Evolutionary conservation across 2,797 vertebrate genomes (phyloP).

Genomic region (Neoniphon sammara): DNA sequence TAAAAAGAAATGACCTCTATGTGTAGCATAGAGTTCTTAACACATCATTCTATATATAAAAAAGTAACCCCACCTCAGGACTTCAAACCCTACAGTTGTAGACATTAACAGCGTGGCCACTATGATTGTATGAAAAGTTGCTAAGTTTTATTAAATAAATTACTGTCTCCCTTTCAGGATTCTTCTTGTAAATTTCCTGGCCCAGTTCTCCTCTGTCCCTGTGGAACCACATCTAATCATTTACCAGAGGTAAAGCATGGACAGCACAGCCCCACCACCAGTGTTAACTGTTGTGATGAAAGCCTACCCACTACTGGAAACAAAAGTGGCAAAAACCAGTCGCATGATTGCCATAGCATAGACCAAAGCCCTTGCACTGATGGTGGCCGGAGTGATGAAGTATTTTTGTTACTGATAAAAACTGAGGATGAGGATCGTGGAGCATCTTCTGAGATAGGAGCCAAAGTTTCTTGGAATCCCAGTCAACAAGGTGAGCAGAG

Average conservation of each 20-base stretch:
- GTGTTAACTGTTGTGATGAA: neutral
- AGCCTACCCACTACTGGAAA: neutral
- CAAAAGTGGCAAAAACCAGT: neutral
- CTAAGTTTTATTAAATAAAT: no score
- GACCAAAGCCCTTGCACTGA: no score
- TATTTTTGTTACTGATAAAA: neutral
- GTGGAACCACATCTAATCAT: neutral
- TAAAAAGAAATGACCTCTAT: no score
- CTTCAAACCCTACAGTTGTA: no score
- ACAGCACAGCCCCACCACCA: neutral
- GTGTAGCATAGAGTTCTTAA: no score
- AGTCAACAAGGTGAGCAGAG: neutral
- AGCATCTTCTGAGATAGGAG: neutral
- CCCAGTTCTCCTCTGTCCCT: neutral
- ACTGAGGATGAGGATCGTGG: neutral
- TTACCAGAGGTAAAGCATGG: neutral
- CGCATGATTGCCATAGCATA: no score
- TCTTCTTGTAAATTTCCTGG: neutral
- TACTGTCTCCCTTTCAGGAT: neutral
- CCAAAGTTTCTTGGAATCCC: neutral
- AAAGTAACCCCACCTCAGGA: no score
- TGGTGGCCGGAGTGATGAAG: neutral
- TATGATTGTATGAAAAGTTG: no score
- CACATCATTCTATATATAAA: no score
- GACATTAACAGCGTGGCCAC: no score